phyloP scores from a whole-genome alignment of 2,797 vertebrate species.

The Carcharodon carcharias region DNA sequence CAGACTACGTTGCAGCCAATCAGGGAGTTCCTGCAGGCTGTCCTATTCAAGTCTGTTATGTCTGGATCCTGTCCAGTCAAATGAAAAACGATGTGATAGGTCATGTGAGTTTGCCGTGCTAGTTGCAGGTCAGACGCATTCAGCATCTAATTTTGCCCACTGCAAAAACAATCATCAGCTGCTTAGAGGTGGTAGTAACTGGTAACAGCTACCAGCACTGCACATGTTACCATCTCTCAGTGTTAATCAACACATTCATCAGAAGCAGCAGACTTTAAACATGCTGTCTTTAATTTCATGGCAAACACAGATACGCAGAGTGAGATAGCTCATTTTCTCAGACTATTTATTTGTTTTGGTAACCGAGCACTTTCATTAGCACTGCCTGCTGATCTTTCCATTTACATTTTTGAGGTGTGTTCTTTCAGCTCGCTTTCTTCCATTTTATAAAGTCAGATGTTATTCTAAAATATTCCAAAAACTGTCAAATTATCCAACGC shows the following conservation, averaged over 20 bases:
- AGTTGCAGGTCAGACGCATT: conserved; percentile 25
- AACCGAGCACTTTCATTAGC: background rate
- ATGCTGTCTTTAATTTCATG: conserved; percentile 10
- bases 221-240: conserved; percentile 29
- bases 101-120: conserved; percentile 27
- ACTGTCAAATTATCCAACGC: conserved; percentile 4
- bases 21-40: conserved; percentile 12
- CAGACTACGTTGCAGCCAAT: conserved; percentile 6
- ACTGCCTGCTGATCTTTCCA: background rate
- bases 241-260: conserved; percentile 35
- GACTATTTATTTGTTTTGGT: conserved; percentile 7
- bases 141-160: conserved; percentile 27
- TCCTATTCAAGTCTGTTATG: conserved; percentile 33
- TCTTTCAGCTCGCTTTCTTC: background rate
- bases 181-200: conserved; percentile 30
- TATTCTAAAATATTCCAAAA: conserved; percentile 32
- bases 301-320: background rate
- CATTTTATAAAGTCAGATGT: background rate
- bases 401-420: background rate
- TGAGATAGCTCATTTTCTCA: background rate
- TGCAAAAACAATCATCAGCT: conserved; percentile 28
- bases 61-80: conserved; percentile 33
- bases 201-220: conserved; percentile 4
- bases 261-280: conserved; percentile 21
- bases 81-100: conserved; percentile 32